A percentile compares a stretch with the other conserved stretches of the same genome.
phyloP scores from a whole-genome alignment of 2,113 vertebrate species.

The Megaceryle maxima region DNA sequence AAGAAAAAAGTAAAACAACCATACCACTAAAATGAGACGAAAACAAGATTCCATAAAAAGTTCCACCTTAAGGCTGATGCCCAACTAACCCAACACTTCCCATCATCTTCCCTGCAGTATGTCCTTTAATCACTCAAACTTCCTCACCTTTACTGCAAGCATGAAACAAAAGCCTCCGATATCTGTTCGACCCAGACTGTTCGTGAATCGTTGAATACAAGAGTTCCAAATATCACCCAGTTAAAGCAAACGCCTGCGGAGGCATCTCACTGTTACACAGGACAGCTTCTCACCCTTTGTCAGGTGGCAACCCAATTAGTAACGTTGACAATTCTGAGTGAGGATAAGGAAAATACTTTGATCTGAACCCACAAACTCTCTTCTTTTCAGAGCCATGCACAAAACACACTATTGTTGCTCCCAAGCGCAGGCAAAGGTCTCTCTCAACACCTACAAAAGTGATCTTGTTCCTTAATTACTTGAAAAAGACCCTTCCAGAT shows the following conservation, averaged over 20 bases:
- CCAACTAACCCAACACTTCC: background rate
- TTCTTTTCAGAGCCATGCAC: background rate
- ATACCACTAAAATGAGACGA: background rate
- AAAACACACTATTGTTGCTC: background rate
- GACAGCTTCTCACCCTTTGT: background rate
- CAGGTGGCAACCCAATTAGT: background rate
- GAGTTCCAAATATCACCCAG: background rate
- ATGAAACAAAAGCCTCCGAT: background rate
- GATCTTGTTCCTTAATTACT: background rate
- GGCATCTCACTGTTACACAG: background rate
- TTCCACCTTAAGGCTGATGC: background rate
- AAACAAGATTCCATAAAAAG: background rate
- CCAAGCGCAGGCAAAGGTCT: background rate
- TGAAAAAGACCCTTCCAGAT: background rate
- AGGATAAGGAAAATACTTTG: background rate
- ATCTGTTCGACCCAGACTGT: background rate
- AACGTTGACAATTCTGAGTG: background rate
- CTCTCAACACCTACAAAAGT: background rate
- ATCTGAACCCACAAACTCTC: background rate
- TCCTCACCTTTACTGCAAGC: background rate
- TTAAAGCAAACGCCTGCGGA: background rate
- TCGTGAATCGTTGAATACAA: background rate
- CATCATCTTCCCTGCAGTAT: rapidly evolving
- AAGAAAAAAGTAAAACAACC: background rate
- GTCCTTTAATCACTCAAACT: background rate